Base-by-base conservation (phyloP, 2,888 invertebrate genomes). In the Bedellia somnulentella region DNA sequence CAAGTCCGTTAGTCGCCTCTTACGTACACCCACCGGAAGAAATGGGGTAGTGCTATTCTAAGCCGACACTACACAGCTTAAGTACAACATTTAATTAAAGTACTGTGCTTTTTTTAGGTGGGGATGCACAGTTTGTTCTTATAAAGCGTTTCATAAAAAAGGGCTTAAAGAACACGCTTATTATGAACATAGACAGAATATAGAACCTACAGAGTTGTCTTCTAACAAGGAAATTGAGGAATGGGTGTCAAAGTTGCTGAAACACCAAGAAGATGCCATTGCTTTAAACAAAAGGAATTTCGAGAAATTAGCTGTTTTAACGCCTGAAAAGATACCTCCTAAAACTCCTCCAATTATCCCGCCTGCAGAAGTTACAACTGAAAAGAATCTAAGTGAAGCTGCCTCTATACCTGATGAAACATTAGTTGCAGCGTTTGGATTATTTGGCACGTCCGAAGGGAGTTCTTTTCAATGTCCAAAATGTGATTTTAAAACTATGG, bases 71-170 rank as follows among this genome's bases (percentile, higher is more conserved):
- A n/a, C n/a, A n/a, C n/a, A n/a, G n/a, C n/a, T n/a, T n/a, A n/a
- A n/a, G n/a, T n/a, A n/a, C n/a, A n/a, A n/a, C n/a, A n/a, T n/a
- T n/a, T n/a, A n/a, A n/a, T n/a, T n/a, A n/a, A n/a, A n/a, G n/a
- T n/a, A n/a, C n/a, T n/a, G n/a, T n/a, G n/a, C n/a, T n/a, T n/a
- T n/a, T n/a, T n/a, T n/a, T 47, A 84, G 85, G 40, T 85, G 78
- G 75, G 64, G 70, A 11, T 86, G 85, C 44, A 66, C 60, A 11
- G 47, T 66, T 2, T 86, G 86, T 44, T 60, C 73, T 1, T 81
- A 79, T 43, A 76, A 75, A 37, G 78, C 80, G 1, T 79, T 81
- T 38, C 81, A 80, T 41, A 73, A 66, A 35, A 60, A 54, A 2
- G 68, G 78, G 1, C 56, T 84, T 12, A 52, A 61, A 14, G 78